These are phyloP conservation scores for Dromaius novaehollandiae DNA, from an alignment of 2,113 vertebrate species.

Conservation along the genomic window DNA sequence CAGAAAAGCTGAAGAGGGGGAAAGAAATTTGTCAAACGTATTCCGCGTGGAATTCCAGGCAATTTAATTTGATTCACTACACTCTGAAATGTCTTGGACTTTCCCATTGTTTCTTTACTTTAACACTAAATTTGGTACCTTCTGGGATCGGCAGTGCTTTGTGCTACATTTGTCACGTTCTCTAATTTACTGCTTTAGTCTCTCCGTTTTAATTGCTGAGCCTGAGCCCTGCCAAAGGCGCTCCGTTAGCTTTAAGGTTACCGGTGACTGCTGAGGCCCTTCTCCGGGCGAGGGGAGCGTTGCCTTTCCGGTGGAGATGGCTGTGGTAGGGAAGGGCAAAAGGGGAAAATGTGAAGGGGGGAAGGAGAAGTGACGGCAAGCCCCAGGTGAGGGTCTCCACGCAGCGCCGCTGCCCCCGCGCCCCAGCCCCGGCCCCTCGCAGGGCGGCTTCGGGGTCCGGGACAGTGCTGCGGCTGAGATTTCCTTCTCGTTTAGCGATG, in stretches of 20 bases:
- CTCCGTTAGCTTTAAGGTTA: not conserved
- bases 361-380: not conserved
- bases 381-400: not conserved
- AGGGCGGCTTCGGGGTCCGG: too few species aligned
- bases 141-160: slow-evolving; percentile 54
- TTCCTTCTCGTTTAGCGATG: not conserved
- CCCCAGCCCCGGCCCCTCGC: too few species aligned
- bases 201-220: slow-evolving; percentile 26
- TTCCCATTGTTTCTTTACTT: slow-evolving; percentile 65
- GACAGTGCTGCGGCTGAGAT: not conserved
- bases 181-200: slow-evolving; percentile 46
- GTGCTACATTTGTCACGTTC: slow-evolving; percentile 58
- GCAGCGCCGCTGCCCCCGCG: too few species aligned
- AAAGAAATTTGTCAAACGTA: slow-evolving; percentile 73
- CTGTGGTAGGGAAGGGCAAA: not conserved
- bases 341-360: not conserved
- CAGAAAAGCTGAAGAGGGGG: slow-evolving; percentile 69
- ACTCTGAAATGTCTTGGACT: slow-evolving; percentile 65
- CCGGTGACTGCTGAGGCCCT: not conserved
- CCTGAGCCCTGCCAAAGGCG: not conserved
- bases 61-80: slow-evolving; percentile 71
- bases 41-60: slow-evolving; percentile 68
- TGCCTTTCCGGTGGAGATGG: not conserved
- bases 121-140: slow-evolving; percentile 60
- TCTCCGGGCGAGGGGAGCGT: accelerated